These are phyloP conservation scores for Belgica antarctica DNA, from an alignment of 2,888 invertebrate species.

Conservation along the genomic window DNA sequence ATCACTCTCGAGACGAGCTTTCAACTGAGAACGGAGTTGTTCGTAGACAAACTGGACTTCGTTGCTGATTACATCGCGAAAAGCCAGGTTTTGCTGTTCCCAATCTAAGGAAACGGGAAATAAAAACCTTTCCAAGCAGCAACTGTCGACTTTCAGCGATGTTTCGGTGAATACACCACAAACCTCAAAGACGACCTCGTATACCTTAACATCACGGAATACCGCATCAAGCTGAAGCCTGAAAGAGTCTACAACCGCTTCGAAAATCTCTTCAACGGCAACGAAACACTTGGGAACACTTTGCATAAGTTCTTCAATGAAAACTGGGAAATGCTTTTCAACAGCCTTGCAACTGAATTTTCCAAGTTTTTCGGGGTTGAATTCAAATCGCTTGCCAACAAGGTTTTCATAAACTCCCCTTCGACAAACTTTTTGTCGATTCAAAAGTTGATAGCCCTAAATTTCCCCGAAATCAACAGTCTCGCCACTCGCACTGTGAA, in stretches of 20 bases:
- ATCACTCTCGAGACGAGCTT: no score
- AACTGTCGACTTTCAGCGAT: no score
- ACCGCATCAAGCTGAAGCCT: conserved; percentile 63
- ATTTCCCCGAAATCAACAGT: no score
- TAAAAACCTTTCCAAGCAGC: conserved; percentile 62
- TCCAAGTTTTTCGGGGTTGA: conserved; percentile 66
- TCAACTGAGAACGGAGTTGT: conserved; percentile 15
- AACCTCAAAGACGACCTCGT: conserved; percentile 52
- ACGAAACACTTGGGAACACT: conserved; percentile 62
- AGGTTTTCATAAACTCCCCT: no score
- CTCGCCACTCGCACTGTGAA: no score
- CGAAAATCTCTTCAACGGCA: conserved; percentile 67
- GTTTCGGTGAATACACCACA: not conserved
- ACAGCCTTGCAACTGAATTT: conserved; percentile 66
- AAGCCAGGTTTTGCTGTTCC: conserved; percentile 65
- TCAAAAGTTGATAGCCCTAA: no score
- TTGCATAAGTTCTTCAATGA: conserved; percentile 67
- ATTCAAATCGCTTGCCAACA: conserved; percentile 66
- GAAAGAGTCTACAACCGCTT: conserved; percentile 62
- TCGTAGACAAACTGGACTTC: conserved; percentile 58
- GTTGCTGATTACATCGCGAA: conserved; percentile 68
- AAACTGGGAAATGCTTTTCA: conserved; percentile 65
- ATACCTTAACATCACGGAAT: conserved; percentile 66
- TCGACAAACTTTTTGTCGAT: no score
- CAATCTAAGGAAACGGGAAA: no score